Base-by-base conservation (phyloP, 2,113 vertebrate genomes). In the Cyphomyrus discorhynchus region DNA sequence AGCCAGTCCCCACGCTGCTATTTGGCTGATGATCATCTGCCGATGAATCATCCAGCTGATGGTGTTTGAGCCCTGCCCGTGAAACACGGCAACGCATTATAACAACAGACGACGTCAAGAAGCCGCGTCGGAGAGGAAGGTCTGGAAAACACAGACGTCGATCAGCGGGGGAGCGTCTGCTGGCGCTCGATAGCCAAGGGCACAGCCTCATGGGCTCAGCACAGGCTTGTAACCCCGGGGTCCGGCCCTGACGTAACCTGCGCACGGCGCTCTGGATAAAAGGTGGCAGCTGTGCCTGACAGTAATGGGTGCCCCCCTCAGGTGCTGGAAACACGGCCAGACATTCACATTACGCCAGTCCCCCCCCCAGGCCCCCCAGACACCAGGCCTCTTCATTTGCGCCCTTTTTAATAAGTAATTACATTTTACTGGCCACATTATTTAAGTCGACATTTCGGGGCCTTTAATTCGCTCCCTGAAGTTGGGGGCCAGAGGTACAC, bases 381-480 rank as follows among this genome's bases (percentile, higher is more conserved):
- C 27, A 88, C 24, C 90, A 39, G 70, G 47, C 50, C 89, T 31
- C 89, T 88, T 86, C 39, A 84, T 83, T 62, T 89, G 82, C 74
- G 88, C 91, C 90, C 90, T 89, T 91, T 90, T 89, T 62, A 89
- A 84, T 89, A 90, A 87, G 85, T 90, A 74, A 87, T 88, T 80
- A 45, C 35, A 47, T 80, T 92, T 93, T 90, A 91, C 90, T 91
- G 62, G 52, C 88, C 89, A 66, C 86, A 87, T 92, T 90, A 92
- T 92, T 92, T 89, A 92, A 92, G 87, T 89, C 52, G 90, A 92
- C 91, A 88, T 92, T 82, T 91, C 82, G 87, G 90, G 89, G 89
- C 46, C 88, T 89, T 89, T 92, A 90, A 93, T 93, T 92, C 85
- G 88, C 92, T 91, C 82, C 91, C 90, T 88, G 88, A 91, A 86